Evolutionary conservation across 2,888 invertebrate species (phyloP).

Genomic region (Lottia gigantea): DNA sequence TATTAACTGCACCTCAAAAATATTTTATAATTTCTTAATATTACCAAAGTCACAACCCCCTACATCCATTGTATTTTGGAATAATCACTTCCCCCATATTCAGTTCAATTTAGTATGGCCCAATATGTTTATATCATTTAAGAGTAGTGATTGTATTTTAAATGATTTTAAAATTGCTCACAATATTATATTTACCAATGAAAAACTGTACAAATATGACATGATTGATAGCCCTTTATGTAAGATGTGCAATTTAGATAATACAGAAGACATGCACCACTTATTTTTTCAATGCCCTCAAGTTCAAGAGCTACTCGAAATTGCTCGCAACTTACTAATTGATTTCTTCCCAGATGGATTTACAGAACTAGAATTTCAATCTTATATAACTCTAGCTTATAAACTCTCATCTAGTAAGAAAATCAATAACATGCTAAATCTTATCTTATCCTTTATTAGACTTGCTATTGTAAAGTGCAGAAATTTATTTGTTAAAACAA

Average conservation of each 20-base stretch:
- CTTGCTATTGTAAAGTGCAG: too few relatives aligned
- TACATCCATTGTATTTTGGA: neutral
- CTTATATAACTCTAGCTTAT: too few relatives aligned
- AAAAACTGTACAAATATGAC: neutral
- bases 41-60: too few relatives aligned
- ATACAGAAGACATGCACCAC: neutral
- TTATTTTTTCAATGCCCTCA: neutral
- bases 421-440: too few relatives aligned
- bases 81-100: neutral
- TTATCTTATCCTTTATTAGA: too few relatives aligned
- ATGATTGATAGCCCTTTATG: neutral
- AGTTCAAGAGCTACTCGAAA: neutral
- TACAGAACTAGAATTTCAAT: too few relatives aligned
- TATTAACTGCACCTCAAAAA: neutral
- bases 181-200: neutral
- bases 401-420: too few relatives aligned
- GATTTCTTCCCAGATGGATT: neutral
- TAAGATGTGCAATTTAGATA: neutral
- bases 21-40: neutral
- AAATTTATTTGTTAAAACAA: too few relatives aligned
- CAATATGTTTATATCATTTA: neutral
- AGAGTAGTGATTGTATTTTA: neutral
- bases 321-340: neutral
- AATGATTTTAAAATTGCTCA: constrained; percentile 8
- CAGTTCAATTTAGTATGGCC: neutral